These are phyloP conservation scores for Sebastes steindachneri DNA, from an alignment of 2,797 vertebrate species.

Conservation along the genomic window DNA sequence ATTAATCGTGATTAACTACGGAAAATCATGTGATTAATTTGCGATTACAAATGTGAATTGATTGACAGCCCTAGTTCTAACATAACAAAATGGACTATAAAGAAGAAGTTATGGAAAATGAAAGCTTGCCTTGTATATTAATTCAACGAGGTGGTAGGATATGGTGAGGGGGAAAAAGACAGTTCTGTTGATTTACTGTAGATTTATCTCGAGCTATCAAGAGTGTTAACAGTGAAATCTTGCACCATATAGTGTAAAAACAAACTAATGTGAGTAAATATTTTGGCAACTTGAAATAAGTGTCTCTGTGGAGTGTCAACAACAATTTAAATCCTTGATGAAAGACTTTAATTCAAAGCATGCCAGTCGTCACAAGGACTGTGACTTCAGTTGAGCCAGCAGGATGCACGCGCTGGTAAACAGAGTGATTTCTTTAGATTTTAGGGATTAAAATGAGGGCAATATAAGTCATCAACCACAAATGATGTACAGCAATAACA, in stretches of 20 bases:
- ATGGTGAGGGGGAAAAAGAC: background rate
- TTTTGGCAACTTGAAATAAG: slow-evolving; percentile 48
- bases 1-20: too few relatives aligned
- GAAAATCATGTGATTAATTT: too few relatives aligned
- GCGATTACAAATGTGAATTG: too few relatives aligned
- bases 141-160: background rate
- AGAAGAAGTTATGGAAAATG: background rate
- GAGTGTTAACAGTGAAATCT: background rate
- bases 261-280: slow-evolving; percentile 25
- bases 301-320: slow-evolving; percentile 43
- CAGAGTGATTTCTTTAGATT: slow-evolving; percentile 3
- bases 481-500: background rate
- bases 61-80: background rate
- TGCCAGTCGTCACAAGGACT: slow-evolving; percentile 33
- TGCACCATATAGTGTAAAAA: background rate
- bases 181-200: background rate
- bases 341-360: slow-evolving; percentile 64
- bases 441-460: background rate
- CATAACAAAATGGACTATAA: background rate
- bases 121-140: background rate
- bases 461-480: background rate
- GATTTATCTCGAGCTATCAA: background rate
- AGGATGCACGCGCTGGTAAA: slow-evolving; percentile 23
- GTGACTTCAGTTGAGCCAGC: slow-evolving; percentile 8
- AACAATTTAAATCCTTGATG: slow-evolving; percentile 60